Evolutionary conservation across 2,888 invertebrate species (phyloP), one percentile per base, ranked within the genome.

Genomic region (Acanthosepion esculentum): DNA sequence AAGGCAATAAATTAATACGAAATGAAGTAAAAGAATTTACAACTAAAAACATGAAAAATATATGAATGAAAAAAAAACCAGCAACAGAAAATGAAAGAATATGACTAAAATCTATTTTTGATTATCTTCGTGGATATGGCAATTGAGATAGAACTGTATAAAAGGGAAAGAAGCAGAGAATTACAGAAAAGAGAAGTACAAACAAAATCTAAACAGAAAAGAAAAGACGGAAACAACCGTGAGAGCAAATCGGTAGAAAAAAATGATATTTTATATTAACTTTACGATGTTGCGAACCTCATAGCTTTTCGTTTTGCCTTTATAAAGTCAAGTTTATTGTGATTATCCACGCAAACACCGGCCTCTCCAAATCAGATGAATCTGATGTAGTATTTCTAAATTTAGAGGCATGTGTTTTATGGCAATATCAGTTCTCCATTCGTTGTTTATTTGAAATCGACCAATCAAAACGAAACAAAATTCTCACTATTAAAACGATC

Each of bases 381-480:
- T n/a, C n/a, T 78, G 78, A 78, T n/a, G 78, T n/a, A 78, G 78
- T 78, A n/a, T 78, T n/a, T 78, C 78, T 78, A 78, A 78, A 78
- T 78, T n/a, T 78, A 78, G 78, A n/a, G n/a, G 23, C 78, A n/a
- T 78, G n/a, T n/a, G n/a, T n/a, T 78, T 78, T 78, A 78, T 78
- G 78, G 78, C 33, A 78, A 15, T 10, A n/a, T 78, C n/a, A 78
- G 33, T 33, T 78, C n/a, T 33, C n/a, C 15, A 78, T n/a, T 33
- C 12, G 78, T 1, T n/a, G 78, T 78, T n/a, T 78, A n/a, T 78
- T 78, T n/a, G n/a, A 33, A 78, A 78, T n/a, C 78, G n/a, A n/a
- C 78, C 78, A 33, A 78, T 78, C 78, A 78, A n/a, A 78, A 78
- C 78, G 78, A n/a, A 33, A n/a, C n/a, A 78, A 78, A 78, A 78